These are phyloP conservation scores for Scalopus aquaticus DNA, from an alignment of 2,113 vertebrate genomes.

Conservation along the genomic window DNA sequence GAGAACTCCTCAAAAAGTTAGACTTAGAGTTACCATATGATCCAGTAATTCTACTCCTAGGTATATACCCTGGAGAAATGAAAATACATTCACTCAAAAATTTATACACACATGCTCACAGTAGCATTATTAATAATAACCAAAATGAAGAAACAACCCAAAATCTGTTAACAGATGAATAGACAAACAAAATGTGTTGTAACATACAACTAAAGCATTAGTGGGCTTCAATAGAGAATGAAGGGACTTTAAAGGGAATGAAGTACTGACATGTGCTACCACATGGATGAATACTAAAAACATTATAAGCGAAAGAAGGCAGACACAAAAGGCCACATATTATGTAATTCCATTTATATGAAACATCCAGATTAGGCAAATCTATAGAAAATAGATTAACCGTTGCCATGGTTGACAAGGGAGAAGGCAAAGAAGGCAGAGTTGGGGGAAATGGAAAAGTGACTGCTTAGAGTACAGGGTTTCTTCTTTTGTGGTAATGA, in stretches of 20 bases:
- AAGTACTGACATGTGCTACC: background rate
- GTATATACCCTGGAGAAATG: background rate
- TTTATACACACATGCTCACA: background rate
- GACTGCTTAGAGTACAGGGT: background rate
- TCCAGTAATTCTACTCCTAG: background rate
- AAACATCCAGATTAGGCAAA: background rate
- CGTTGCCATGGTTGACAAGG: background rate
- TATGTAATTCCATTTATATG: background rate
- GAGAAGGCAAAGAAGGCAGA: background rate
- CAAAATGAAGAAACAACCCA: background rate
- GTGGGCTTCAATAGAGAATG: background rate
- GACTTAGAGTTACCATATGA: background rate
- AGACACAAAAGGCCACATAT: background rate
- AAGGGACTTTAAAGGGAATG: background rate
- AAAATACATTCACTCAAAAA: background rate
- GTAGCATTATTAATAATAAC: background rate
- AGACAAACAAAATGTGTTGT: background rate
- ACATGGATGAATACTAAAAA: background rate
- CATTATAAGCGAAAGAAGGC: background rate
- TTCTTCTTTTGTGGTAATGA: background rate
- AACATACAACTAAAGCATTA: background rate
- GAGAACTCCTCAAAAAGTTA: background rate
- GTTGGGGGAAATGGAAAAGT: background rate
- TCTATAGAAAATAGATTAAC: background rate
- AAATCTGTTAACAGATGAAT: background rate